Percentiles rank a stretch among this genome's conserved stretches.
Evolutionary conservation across 1,140 invertebrate genomes (phyloP).

Genomic region (Dryas iulia): DNA sequence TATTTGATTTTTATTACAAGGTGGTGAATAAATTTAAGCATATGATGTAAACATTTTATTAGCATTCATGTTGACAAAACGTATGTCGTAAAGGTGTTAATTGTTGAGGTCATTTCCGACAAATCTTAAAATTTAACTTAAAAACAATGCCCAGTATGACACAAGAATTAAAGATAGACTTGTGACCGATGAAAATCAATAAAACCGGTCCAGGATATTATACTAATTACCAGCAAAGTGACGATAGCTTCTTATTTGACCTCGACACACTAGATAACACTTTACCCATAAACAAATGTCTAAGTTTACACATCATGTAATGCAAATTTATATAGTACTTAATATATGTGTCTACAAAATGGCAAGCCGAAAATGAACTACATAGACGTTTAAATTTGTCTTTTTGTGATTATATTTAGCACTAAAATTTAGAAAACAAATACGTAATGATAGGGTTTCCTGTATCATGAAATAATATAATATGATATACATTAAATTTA

Average conservation of each 20-base stretch:
- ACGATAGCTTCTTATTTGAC: slow-evolving; percentile 25
- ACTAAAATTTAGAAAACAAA: background rate
- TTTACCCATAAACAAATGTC: slow-evolving; percentile 12
- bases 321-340: slow-evolving; percentile 14
- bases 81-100: slow-evolving; percentile 41
- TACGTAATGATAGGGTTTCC: too few species aligned
- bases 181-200: slow-evolving; percentile 19
- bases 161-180: slow-evolving; percentile 28
- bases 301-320: slow-evolving; percentile 21
- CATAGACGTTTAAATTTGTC: background rate
- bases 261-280: slow-evolving; percentile 23
- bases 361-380: background rate
- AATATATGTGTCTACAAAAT: background rate
- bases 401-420: background rate
- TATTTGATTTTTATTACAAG: slow-evolving; percentile 7
- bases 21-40: slow-evolving; percentile 7
- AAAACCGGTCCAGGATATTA: slow-evolving; percentile 25
- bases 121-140: slow-evolving; percentile 36
- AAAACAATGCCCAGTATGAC: slow-evolving; percentile 41
- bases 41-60: slow-evolving; percentile 32
- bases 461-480: too few species aligned
- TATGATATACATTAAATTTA: background rate
- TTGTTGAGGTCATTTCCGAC: slow-evolving; percentile 58
- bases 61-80: slow-evolving; percentile 43
- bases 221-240: slow-evolving; percentile 21